phyloP scores from a whole-genome alignment of 2,113 vertebrate species.

The Trematocara unimaculatum region DNA sequence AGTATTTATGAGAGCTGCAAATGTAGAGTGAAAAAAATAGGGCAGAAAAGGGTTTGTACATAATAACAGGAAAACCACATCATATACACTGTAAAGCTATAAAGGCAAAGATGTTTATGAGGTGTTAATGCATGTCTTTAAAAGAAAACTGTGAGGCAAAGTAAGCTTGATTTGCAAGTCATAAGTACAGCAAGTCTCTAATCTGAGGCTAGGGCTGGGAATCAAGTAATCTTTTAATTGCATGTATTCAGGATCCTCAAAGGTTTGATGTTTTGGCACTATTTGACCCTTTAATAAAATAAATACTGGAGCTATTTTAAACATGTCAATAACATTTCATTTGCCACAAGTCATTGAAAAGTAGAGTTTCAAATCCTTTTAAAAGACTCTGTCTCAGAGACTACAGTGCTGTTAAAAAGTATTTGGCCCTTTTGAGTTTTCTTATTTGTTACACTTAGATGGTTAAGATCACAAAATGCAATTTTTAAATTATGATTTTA shows the following conservation, averaged over 20 bases:
- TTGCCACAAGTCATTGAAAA: neutral
- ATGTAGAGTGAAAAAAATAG: neutral
- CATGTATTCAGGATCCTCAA: neutral
- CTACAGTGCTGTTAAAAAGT: neutral
- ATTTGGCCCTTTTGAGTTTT: neutral
- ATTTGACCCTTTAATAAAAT: neutral
- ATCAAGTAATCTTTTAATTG: neutral
- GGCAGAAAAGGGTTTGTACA: neutral
- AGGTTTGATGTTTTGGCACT: neutral
- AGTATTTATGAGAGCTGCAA: neutral
- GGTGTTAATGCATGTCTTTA: neutral
- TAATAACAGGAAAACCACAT: constrained; percentile 2
- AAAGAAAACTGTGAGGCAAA: neutral
- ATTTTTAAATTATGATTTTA: neutral
- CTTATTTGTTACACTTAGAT: neutral
- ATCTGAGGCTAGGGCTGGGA: neutral
- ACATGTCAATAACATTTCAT: neutral
- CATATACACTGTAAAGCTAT: neutral
- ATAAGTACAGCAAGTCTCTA: neutral
- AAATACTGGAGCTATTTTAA: neutral
- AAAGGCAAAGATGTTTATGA: constrained; percentile 2
- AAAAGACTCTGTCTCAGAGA: neutral
- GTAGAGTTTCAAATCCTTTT: neutral
- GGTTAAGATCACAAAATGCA: neutral
- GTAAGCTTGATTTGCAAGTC: neutral